Evolutionary conservation across 2,113 vertebrate species (phyloP).

Genomic region (Ammospiza caudacuta): DNA sequence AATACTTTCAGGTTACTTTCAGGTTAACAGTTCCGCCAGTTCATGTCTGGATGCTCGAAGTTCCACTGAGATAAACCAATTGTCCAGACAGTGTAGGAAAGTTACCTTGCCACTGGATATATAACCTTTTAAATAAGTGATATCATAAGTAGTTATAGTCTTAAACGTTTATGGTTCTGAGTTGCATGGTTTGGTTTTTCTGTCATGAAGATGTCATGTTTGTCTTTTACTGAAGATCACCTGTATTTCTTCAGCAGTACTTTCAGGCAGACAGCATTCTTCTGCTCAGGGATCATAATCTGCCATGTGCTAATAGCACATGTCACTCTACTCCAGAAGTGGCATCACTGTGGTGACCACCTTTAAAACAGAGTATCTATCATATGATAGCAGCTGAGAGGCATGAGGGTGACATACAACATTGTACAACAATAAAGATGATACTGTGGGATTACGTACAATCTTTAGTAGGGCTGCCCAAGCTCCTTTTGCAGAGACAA

Average conservation of each 20-base stretch:
- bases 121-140: neutral
- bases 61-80: neutral
- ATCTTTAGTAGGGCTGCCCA: neutral
- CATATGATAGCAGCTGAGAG: neutral
- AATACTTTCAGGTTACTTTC: constrained; percentile 39
- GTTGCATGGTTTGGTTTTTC: neutral
- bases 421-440: neutral
- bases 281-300: constrained; percentile 29
- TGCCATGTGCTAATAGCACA: constrained; percentile 4
- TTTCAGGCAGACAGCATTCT: constrained; percentile 4
- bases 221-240: neutral
- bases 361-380: constrained; percentile 9
- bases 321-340: constrained; percentile 1
- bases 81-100: neutral
- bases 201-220: neutral
- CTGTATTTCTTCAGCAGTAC: neutral
- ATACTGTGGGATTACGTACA: neutral
- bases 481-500: neutral
- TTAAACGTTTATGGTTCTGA: neutral
- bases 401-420: neutral
- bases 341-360: neutral
- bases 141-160: neutral
- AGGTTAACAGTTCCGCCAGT: constrained; percentile 42
- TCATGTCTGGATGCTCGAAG: neutral
- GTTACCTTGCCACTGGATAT: neutral